Evolutionary conservation across 2,888 invertebrate species (phyloP), one percentile per base, ranked within the genome.

Genomic region (Tiphia femorata): DNA sequence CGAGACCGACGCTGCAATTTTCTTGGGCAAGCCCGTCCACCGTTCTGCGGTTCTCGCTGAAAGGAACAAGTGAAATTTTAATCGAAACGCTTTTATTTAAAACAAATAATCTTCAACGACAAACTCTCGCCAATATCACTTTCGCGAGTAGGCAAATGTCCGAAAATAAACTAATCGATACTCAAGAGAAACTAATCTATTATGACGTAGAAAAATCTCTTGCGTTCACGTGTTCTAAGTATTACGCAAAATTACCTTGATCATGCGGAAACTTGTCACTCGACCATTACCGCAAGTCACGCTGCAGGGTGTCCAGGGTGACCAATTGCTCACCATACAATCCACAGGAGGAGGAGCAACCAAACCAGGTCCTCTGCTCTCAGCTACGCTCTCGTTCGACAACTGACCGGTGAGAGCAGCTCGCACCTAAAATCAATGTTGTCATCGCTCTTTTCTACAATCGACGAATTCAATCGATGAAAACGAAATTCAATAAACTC

Each of bases 261-360:
- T 84, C 67, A 86, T 87, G 62, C 92, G 85, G 59, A 84, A 84
- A 71, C 90, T 88, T 75, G 88, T 88, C 63, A 90, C 88, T 75
- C 87, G 87, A 12, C 95, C 95, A 8, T 85, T 76, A 20, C 96
- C 96, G 83, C 96, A 96, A 14, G 89, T 86, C 3, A 89, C 91
- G 75, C 90, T 93, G 83, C 97, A 97, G 1, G 87, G 85, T 20
- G 91, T 89, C 96, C 96, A 97, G 43, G 89, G 88, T 21, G 93
- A 88, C 96, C 96, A 97, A 37, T 88, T 87, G 1, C 92, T 89
- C 73, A 94, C 86, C 72, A 89, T 86, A 71, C 95, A 95, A 80
- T 91, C 90, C 10, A 86, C 78, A n/a, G 85, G 83, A 12, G 59
- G 50, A 29, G 46, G 54, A 4, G 43, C 17, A 8, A 54, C 35